Evolutionary conservation across 2,797 vertebrate species (phyloP), one percentile per base, ranked within the genome.

Genomic region (Mergus octosetaceus): DNA sequence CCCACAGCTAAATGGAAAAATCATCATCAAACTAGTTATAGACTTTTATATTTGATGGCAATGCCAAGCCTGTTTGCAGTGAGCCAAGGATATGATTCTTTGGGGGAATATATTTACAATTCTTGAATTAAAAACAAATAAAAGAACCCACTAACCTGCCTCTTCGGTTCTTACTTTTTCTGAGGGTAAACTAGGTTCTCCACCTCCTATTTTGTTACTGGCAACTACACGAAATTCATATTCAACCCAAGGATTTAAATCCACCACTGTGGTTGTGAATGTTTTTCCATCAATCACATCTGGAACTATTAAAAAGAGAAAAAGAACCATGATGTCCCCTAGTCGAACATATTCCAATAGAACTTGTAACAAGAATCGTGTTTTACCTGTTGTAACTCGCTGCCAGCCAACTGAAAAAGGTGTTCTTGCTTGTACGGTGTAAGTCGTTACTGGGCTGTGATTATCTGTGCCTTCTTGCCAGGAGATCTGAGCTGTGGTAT

Each of bases 181-280:
- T 53, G 99, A 99, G 83, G 99, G 95, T 10, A 98, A 98, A 97
- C 99, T 99, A 91, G 99, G 99, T 90, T 99, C 99, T 97, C 99
- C 99, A 78, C 99, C 98, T 93, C 99, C 99, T 20, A 99, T 98
- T 66, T 95, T 97, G 94, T 99, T 99, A 95, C 98, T 98, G 94
- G 99, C 99, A 87, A 99, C 98, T 75, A 99, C 98, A 87, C 99
- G 98, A 93, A 99, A 99, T 97, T 99, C 99, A 30, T 99, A 99
- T 97, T 99, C 99, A 97, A 99, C 99, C 99, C 99, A 99, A 57
- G 99, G 99, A 41, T 99, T 99, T 95, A 99, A 97, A 90, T 98
- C 99, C 65, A 99, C 98, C 45, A 99, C 99, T 1, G 99, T 99
- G 65, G 99, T 98, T 5, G 98, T 99, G 96, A 98, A 97, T 51